A percentile compares a stretch with the other conserved stretches of the same genome.
These are phyloP conservation scores for Nyctibius bracteatus DNA, from an alignment of 2,113 vertebrate species.

Conservation along the genomic window DNA sequence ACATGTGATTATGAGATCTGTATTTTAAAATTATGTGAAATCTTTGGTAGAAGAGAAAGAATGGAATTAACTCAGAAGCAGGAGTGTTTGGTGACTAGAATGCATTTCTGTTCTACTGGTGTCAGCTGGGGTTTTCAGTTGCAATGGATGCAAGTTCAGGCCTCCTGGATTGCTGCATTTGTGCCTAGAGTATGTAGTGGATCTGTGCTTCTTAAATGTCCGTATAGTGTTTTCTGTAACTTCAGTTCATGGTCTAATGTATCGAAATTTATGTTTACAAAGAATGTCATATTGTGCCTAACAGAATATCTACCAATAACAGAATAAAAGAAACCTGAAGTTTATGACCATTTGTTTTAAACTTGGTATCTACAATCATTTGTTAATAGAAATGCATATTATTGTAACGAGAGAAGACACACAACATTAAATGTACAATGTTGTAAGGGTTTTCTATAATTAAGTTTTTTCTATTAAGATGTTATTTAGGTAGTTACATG, in stretches of 20 bases:
- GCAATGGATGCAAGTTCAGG: background rate
- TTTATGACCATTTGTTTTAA: conserved; percentile 21
- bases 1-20: background rate
- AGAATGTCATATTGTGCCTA: conserved; percentile 56
- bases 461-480: conserved; percentile 19
- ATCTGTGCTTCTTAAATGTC: background rate
- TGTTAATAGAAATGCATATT: background rate
- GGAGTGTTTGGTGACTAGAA: background rate
- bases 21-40: background rate
- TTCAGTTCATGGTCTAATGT: background rate
- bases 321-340: conserved; percentile 16
- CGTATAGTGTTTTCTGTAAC: background rate
- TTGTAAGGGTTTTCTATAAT: conserved; percentile 19
- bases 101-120: background rate
- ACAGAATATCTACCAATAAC: conserved; percentile 15
- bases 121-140: background rate
- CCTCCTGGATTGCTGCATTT: background rate
- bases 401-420: background rate
- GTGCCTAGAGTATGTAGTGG: background rate
- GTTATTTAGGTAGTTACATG: conserved; percentile 8
- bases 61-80: background rate
- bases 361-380: conserved; percentile 1
- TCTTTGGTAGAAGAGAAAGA: background rate
- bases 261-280: conserved; percentile 32
- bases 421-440: background rate